phyloP scores from a whole-genome alignment of 2,888 invertebrate genomes.

The Acanthosepion esculentum region DNA sequence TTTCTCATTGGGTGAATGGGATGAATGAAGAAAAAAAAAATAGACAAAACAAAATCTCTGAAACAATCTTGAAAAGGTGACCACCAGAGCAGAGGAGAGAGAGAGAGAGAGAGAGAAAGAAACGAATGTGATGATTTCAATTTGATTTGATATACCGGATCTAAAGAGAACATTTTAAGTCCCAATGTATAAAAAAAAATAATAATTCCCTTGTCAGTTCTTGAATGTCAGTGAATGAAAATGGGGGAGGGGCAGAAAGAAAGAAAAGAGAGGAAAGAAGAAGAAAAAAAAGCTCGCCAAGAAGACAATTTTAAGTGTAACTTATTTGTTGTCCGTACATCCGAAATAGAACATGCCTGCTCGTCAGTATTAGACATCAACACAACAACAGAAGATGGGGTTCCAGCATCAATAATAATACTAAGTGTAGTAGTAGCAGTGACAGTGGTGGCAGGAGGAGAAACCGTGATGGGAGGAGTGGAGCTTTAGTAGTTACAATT shows the following conservation, averaged over 20 bases:
- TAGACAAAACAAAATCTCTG: neutral
- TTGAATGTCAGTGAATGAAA: neutral
- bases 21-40: neutral
- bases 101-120: neutral
- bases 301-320: neutral
- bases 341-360: conserved; percentile 48
- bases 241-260: neutral
- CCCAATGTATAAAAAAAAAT: neutral
- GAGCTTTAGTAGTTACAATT: neutral
- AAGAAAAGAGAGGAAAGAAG: neutral
- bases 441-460: neutral
- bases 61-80: neutral
- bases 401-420: conserved; percentile 11
- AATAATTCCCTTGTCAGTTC: neutral
- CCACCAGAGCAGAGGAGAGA: neutral
- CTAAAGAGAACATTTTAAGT: neutral
- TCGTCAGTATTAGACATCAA: conserved; percentile 37
- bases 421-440: neutral
- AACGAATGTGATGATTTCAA: neutral
- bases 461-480: neutral
- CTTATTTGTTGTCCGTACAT: conserved; percentile 43
- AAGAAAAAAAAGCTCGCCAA: neutral
- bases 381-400: conserved; percentile 38
- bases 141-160: neutral
- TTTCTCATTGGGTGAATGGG: neutral